These are phyloP conservation scores for Monopterus albus DNA, from an alignment of 2,113 vertebrate species.

Conservation along the genomic window DNA sequence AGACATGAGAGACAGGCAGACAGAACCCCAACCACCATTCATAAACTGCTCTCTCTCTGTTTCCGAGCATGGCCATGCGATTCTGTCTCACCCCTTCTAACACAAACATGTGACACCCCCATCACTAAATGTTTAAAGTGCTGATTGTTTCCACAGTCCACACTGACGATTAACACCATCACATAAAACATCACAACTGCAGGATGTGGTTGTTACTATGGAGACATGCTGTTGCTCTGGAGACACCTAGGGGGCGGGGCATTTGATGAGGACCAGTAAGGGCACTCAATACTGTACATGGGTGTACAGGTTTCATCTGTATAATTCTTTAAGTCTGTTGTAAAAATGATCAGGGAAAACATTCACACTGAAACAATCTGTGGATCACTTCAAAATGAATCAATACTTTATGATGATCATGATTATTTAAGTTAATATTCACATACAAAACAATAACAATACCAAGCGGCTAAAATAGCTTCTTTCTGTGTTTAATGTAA, in stretches of 20 bases:
- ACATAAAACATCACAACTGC: conserved; percentile 47
- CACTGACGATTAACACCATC: conserved; percentile 42
- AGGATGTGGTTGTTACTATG: conserved; percentile 55
- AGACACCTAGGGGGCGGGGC: conserved; percentile 15
- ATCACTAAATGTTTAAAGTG: conserved; percentile 18
- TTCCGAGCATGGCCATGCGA: no score
- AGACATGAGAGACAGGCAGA: not conserved
- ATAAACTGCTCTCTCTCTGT: conserved; percentile 10
- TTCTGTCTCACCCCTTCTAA: not conserved
- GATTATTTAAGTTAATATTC: no score
- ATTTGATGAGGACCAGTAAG: not conserved
- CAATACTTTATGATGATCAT: no score
- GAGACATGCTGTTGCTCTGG: conserved; percentile 44
- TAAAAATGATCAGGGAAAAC: not conserved
- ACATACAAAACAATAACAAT: no score
- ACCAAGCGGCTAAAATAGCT: no score
- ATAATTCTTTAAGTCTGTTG: not conserved
- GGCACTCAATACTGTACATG: not conserved
- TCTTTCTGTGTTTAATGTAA: no score
- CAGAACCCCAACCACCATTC: conserved; percentile 23
- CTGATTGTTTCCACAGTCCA: conserved; percentile 20
- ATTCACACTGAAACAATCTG: no score
- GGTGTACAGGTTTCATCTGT: not conserved
- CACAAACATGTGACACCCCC: not conserved
- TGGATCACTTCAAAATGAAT: no score